Evolutionary conservation across 2,797 vertebrate genomes (phyloP).

Genomic region (Cirrhinus mrigala): DNA sequence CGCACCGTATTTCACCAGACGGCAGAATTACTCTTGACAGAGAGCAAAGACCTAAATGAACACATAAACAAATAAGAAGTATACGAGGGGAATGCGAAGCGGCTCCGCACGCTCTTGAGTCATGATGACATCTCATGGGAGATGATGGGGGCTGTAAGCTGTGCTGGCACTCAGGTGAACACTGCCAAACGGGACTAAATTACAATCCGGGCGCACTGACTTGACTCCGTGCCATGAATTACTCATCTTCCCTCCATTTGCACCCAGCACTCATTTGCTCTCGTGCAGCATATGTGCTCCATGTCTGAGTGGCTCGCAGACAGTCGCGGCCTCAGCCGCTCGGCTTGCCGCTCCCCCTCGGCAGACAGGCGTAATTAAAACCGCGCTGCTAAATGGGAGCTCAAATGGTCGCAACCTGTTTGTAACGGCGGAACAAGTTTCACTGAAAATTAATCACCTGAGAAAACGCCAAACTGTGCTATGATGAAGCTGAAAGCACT

Average conservation of each 20-base stretch:
- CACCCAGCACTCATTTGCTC: slow-evolving; percentile 47
- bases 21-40: slow-evolving; percentile 44
- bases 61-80: slow-evolving; percentile 54
- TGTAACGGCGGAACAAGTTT: slow-evolving; percentile 40
- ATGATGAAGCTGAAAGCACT: slow-evolving; percentile 50
- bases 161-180: slow-evolving; percentile 46
- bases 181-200: slow-evolving; percentile 46
- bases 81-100: slow-evolving; percentile 47
- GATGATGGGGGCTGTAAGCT: slow-evolving; percentile 41
- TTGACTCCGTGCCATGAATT: slow-evolving; percentile 36
- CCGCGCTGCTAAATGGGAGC: slow-evolving; percentile 47
- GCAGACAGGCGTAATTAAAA: slow-evolving; percentile 48
- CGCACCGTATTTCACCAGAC: slow-evolving; percentile 21
- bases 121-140: slow-evolving; percentile 51
- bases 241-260: slow-evolving; percentile 48
- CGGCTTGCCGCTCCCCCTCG: slow-evolving; percentile 31
- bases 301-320: slow-evolving; percentile 45
- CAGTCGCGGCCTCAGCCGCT: slow-evolving; percentile 27
- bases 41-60: slow-evolving; percentile 44
- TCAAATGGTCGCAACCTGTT: slow-evolving; percentile 55
- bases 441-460: slow-evolving; percentile 61
- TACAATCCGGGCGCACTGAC: slow-evolving; percentile 26
- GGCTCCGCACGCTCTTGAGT: slow-evolving; percentile 28
- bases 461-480: slow-evolving; percentile 52
- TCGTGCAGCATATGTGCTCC: slow-evolving; percentile 49